Evolutionary conservation across 2,888 invertebrate genomes (phyloP).

Genomic region (Ceramica pisi): DNA sequence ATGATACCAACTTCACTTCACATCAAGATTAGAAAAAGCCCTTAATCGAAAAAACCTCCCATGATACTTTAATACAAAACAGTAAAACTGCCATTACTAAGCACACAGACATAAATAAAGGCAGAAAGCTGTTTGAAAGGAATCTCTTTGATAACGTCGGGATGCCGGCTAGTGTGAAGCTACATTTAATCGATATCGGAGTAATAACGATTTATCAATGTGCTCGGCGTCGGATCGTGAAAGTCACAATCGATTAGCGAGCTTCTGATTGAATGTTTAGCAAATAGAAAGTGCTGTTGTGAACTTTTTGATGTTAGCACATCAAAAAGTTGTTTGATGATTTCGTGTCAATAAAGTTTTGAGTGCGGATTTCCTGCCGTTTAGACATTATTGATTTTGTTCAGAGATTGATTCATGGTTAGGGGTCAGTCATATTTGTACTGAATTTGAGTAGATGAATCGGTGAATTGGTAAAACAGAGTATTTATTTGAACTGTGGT

Average conservation of each 20-base stretch:
- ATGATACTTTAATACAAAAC: constrained; percentile 2
- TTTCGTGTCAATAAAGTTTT: constrained; percentile 37
- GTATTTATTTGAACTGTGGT: no score
- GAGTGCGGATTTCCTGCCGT: constrained; percentile 17
- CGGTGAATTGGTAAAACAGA: no score
- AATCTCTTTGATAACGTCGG: constrained; percentile 65
- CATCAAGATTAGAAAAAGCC: not conserved
- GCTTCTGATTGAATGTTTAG: constrained; percentile 64
- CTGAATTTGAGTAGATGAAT: not conserved
- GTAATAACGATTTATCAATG: constrained; percentile 71
- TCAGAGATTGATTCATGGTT: not conserved
- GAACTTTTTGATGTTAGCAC: constrained; percentile 40
- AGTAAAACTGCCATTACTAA: constrained; percentile 19
- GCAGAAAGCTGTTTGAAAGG: constrained; percentile 62
- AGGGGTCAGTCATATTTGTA: not conserved
- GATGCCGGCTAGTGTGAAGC: constrained; percentile 61
- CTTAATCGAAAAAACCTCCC: not conserved
- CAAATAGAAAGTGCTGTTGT: constrained; percentile 63
- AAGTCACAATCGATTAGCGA: constrained; percentile 75
- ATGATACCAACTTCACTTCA: not conserved
- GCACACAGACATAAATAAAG: constrained; percentile 44
- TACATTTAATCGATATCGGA: constrained; percentile 59
- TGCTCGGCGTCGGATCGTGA: constrained; percentile 71
- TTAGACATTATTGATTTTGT: constrained; percentile 15
- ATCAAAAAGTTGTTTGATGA: no score